These are phyloP conservation scores for Coracias cyanogaster DNA, from an alignment of 2,797 vertebrate genomes.

Conservation along the genomic window DNA sequence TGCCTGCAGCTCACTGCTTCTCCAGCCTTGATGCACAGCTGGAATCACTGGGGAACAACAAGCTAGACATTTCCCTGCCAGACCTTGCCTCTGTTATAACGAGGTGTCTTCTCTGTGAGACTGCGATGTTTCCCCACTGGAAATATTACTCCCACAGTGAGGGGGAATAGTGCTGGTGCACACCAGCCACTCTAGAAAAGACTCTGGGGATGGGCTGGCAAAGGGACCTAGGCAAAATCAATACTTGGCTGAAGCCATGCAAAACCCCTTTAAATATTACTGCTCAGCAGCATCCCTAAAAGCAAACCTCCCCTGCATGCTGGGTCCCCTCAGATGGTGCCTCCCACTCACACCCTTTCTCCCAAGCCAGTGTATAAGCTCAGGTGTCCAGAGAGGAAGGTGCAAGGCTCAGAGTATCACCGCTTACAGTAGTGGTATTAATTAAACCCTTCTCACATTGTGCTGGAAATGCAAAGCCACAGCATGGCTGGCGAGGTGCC, in stretches of 20 bases:
- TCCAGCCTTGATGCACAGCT: not conserved
- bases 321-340: not conserved
- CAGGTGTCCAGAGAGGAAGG: not conserved
- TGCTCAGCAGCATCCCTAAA: not conserved
- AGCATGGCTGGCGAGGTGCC: fast-evolving
- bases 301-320: not conserved
- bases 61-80: not conserved
- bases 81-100: not conserved
- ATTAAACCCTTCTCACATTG: not conserved
- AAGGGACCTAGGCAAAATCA: not conserved
- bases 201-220: not conserved
- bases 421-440: not conserved
- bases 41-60: not conserved
- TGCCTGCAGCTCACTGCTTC: not conserved
- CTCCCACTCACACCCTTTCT: not conserved
- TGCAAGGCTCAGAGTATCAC: not conserved
- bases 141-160: fast-evolving
- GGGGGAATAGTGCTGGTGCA: not conserved
- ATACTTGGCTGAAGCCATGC: not conserved
- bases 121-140: not conserved
- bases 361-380: not conserved
- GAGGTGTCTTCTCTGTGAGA: not conserved
- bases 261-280: not conserved
- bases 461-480: not conserved
- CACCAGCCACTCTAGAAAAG: not conserved